Evolutionary conservation across 2,888 invertebrate species (phyloP).

Genomic region (Tupiocoris notatus): DNA sequence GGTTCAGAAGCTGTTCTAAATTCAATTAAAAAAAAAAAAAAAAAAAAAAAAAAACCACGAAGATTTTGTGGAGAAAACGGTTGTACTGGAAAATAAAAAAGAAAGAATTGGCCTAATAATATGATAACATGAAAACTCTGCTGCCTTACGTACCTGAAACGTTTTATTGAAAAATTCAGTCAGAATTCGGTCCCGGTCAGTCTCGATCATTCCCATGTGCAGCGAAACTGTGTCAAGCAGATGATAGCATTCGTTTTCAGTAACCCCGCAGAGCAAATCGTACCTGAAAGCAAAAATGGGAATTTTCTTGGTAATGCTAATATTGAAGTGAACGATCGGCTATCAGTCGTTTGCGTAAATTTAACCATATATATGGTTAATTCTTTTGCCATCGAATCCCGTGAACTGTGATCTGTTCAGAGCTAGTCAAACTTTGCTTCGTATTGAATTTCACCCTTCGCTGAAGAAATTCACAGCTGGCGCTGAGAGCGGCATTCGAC

Average conservation of each 20-base stretch:
- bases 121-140: background rate
- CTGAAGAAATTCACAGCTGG: background rate
- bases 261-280: slow-evolving; percentile 82
- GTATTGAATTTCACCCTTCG: too few species aligned
- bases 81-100: background rate
- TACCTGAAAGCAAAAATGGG: slow-evolving; percentile 59
- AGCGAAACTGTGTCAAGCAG: slow-evolving; percentile 70
- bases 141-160: slow-evolving; percentile 61
- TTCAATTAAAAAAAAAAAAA: background rate
- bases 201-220: slow-evolving; percentile 70
- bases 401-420: too few species aligned
- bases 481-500: background rate
- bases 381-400: too few species aligned
- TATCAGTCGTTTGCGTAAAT: too few species aligned
- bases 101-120: background rate
- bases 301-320: background rate
- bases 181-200: slow-evolving; percentile 72
- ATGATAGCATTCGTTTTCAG: slow-evolving; percentile 78
- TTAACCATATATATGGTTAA: too few species aligned
- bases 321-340: too few species aligned
- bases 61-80: background rate
- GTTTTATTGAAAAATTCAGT: slow-evolving; percentile 73
- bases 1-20: background rate
- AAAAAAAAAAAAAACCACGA: background rate
- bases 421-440: too few species aligned